Base-by-base conservation (phyloP, 2,113 vertebrate genomes). In the Pipra filicauda region DNA sequence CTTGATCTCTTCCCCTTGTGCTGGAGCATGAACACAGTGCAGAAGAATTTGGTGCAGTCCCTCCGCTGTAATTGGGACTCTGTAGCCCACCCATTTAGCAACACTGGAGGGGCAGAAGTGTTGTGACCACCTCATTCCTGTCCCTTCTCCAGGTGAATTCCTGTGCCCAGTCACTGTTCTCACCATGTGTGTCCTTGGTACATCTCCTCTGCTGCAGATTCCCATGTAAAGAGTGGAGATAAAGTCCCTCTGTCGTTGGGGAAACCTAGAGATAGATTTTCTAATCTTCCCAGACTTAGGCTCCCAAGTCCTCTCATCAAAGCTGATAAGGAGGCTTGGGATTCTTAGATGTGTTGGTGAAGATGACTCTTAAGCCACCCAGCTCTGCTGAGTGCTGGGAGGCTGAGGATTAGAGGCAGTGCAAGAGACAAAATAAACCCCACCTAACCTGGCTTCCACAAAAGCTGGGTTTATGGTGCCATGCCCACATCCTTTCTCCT, bases 21-120 rank as follows among this genome's bases (percentile, higher is more conserved):
- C 85, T 85, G 82, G 8, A 85, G 74, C 27, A 8, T 46, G 37
- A 64, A 37, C 71, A 6, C 15, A 2, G 48, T 1, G n/a, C 84
- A 75, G 61, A 33, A 35, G 30, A 10, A 0, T 39, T 30, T 5
- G 23, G 20, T 33, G 59, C 24, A 5, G 33, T 26, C 39, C 44
- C 31, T 64, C 0, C 0, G 59, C 49, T 0, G 0, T 31, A 51
- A 19, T 0, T 15, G 20, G 39, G 26, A 23, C 12, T 3, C 23
- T 33, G 4, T 4, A 14, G 13, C 16, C 48, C 44, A 35, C 39
- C 21, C 41, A 0, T 39, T 52, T 35, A 30, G 43, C 55, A 35
- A 1, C 8, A 7, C 0, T 21, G 65, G 12, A 46, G 59, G 49
- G 65, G 35, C 44, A 41, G 6, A 75, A 35, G 1, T 30, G 6